Evolutionary conservation across 2,797 vertebrate genomes (phyloP).

Genomic region (Pseudomugil gertrudae): DNA sequence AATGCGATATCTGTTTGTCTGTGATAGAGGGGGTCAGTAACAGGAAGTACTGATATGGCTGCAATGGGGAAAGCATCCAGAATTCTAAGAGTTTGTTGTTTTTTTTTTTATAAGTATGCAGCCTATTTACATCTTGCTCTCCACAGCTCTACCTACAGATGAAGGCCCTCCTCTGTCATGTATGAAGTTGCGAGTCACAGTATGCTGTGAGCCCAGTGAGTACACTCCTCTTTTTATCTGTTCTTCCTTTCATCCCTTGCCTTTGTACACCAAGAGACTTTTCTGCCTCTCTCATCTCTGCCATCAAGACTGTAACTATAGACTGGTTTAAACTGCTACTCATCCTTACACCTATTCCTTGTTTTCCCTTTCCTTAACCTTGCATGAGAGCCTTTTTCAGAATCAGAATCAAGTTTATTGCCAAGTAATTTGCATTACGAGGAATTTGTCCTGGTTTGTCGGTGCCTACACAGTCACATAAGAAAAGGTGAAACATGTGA

Average conservation of each 20-base stretch:
- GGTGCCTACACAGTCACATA: too few species aligned
- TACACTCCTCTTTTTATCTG: constrained; percentile 67
- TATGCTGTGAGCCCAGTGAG: constrained; percentile 82
- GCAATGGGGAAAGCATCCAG: constrained; percentile 19
- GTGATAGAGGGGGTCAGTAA: not conserved
- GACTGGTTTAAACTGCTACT: constrained; percentile 34
- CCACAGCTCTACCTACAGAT: constrained; percentile 78
- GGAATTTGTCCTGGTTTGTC: too few species aligned
- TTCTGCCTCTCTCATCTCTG: constrained; percentile 46
- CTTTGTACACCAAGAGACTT: constrained; percentile 45
- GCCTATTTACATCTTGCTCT: constrained; percentile 40
- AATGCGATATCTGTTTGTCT: constrained; percentile 6
- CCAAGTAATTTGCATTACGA: too few species aligned
- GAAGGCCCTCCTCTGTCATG: constrained; percentile 81
- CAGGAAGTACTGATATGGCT: constrained; percentile 5
- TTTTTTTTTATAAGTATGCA: constrained; percentile 27
- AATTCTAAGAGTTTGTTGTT: constrained; percentile 18
- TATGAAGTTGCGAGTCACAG: constrained; percentile 83
- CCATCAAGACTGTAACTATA: constrained; percentile 23
- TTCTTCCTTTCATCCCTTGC: constrained; percentile 48
- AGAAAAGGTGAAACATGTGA: too few species aligned
- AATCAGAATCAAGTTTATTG: too few species aligned
- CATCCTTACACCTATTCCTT: constrained; percentile 2
- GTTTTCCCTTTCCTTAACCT: constrained; percentile 19
- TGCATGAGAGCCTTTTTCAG: constrained; percentile 14